phyloP scores from a whole-genome alignment of 2,888 invertebrate species.

The Tiphia femorata region DNA sequence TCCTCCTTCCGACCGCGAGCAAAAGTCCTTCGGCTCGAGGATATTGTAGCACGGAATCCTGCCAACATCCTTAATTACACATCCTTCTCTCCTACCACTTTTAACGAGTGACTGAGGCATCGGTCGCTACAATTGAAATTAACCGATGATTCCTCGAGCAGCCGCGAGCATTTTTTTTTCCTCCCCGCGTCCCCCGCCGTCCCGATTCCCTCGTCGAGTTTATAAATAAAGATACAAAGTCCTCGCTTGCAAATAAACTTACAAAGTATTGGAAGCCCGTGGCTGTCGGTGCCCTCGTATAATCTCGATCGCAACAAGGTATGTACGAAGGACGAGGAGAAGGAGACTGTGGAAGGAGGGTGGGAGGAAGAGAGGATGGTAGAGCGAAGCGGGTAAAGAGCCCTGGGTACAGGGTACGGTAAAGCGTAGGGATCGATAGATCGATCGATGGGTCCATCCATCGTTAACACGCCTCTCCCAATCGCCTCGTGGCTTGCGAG shows the following conservation, averaged over 20 bases:
- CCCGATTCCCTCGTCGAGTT: conserved; percentile 19
- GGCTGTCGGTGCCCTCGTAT: conserved; percentile 32
- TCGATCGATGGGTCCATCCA: conserved; percentile 53
- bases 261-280: conserved; percentile 38
- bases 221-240: conserved; percentile 37
- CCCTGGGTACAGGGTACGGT: background rate
- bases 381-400: conserved; percentile 13
- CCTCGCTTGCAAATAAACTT: conserved; percentile 34
- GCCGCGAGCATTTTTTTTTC: background rate
- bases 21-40: too few relatives aligned
- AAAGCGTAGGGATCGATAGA: conserved; percentile 34
- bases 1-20: background rate
- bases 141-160: too few relatives aligned
- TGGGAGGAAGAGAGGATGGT: background rate
- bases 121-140: too few relatives aligned
- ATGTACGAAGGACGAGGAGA: conserved; percentile 20
- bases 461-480: conserved; percentile 51
- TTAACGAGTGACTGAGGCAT: too few relatives aligned
- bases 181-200: too few relatives aligned
- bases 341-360: background rate
- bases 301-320: conserved; percentile 39
- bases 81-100: too few relatives aligned
- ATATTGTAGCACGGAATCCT: too few relatives aligned
- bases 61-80: too few relatives aligned
- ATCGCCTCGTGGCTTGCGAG: conserved; percentile 46